These are phyloP conservation scores for Paramormyrops kingsleyae DNA, from an alignment of 2,113 vertebrate species.

Conservation along the genomic window DNA sequence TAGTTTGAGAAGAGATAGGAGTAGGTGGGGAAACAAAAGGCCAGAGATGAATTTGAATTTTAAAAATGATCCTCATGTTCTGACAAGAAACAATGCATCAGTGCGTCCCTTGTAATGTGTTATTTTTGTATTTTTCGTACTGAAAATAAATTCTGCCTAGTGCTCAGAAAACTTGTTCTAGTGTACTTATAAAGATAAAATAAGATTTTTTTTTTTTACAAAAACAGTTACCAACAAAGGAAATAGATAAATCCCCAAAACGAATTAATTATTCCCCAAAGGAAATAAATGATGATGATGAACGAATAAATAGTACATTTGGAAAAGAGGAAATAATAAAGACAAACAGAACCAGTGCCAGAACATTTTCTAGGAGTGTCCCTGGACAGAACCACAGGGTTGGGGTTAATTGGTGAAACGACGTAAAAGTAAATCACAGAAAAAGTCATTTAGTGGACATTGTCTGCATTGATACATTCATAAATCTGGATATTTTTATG, in stretches of 20 bases:
- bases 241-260: background rate
- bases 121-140: background rate
- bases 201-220: background rate
- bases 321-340: background rate
- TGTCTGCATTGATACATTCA: background rate
- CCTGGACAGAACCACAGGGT: background rate
- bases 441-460: background rate
- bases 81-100: background rate
- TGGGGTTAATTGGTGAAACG: background rate
- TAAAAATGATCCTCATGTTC: background rate
- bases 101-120: background rate
- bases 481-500: background rate
- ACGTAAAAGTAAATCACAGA: background rate
- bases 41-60: background rate
- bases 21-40: constrained; percentile 40
- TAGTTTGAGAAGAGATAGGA: constrained; percentile 57
- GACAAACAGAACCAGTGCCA: background rate
- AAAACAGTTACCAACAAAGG: background rate
- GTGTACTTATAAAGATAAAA: background rate
- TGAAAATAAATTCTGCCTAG: background rate
- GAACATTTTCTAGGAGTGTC: background rate
- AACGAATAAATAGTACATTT: background rate
- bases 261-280: background rate
- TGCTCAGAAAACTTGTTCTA: background rate
- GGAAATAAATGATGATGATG: background rate